Evolutionary conservation across 2,113 vertebrate genomes (phyloP), one percentile per base, ranked within the genome.

Genomic region (Morone chrysops): DNA sequence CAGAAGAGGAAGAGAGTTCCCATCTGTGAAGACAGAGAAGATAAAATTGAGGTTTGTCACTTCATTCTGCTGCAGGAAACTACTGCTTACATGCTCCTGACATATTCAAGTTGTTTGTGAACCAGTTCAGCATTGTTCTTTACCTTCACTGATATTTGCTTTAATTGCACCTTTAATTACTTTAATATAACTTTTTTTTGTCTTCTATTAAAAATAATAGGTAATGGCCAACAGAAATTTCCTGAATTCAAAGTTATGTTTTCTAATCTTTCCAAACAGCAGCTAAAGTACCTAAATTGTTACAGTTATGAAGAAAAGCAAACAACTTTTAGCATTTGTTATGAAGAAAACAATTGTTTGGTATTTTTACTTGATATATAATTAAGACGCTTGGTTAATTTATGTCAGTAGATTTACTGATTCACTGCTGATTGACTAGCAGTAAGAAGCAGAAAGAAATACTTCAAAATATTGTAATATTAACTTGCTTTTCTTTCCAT

Each of bases 1-100:
- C 96, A 98, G 94, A 99, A 99, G 94, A 95, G 97, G 92, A 96
- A 96, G 83, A 89, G 95, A 16, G 95, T 96, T 80, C 97, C 97
- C 79, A 92, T 97, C 85, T 96, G 96, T 51, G 98, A 99, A 70
- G 97, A 94, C 62, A 62, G 76, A 70, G 92, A 99, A 53, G 98
- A 99, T 78, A 99, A 97, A 90, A 88, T 95, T 31, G 98, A 99
- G 98, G 98, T 96, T 81, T 68, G 89, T 91, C 40, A 59, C 22
- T 56, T 59, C 4, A 61, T 68, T 66, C 16, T 11, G 11, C 18
- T 41, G 2, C 61, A 25, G 2, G 51, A 62, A 40, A 18, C 7
- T 12, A 14, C 3, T 70, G 3, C 25, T 62, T 14, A 60, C 48
- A 17, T 47, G 43, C 22, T 20, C 6, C 53, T 45, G 67, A 78